Base-by-base conservation (phyloP, 2,113 vertebrate species). In the Saguinus midas region DNA sequence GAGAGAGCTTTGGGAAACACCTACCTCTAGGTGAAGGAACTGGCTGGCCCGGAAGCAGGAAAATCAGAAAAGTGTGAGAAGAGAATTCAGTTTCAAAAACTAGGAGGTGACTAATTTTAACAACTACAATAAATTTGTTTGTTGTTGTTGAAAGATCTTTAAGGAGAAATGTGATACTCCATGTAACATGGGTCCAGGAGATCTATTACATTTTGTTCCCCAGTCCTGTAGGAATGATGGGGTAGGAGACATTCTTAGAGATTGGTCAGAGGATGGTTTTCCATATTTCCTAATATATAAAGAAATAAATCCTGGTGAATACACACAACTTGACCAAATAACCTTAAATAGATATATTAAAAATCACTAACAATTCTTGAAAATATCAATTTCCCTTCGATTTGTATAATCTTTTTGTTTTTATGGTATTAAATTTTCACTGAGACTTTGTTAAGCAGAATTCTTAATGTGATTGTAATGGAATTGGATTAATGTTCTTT, bases 381-480 rank as follows among this genome's bases (percentile, higher is more conserved):
- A 90, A 83, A 11, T 66, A 57, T 91, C 21, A 32, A 27, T 91
- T 88, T 87, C n/a, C 43, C 37, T 57, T 91, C 90, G 50, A 43
- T 90, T 96, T 87, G 25, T 79, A 91, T 95, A 35, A 84, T 80
- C 29, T 85, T 88, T 3, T 14, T 80, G 80, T 92, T 89, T 82
- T 94, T 70, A 29, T 79, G 25, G 4, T 72, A 40, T 92, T 87
- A 83, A 80, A 70, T n/a, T 88, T 94, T 94, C n/a, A 40, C 61
- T 75, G 18, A 83, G 89, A 37, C 25, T 93, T 88, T 95, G 68
- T 55, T 87, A 90, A 87, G 50, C 25, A 96, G 78, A 95, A 96
- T 91, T 97, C 45, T 48, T 90, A 80, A 61, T 81, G 82, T 80
- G 52, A 90, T 25, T 85, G 10, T 80, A 72, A 95, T 79, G 29